These are phyloP conservation scores for Phoebastria nigripes DNA, from an alignment of 2,797 vertebrate species.

Conservation along the genomic window DNA sequence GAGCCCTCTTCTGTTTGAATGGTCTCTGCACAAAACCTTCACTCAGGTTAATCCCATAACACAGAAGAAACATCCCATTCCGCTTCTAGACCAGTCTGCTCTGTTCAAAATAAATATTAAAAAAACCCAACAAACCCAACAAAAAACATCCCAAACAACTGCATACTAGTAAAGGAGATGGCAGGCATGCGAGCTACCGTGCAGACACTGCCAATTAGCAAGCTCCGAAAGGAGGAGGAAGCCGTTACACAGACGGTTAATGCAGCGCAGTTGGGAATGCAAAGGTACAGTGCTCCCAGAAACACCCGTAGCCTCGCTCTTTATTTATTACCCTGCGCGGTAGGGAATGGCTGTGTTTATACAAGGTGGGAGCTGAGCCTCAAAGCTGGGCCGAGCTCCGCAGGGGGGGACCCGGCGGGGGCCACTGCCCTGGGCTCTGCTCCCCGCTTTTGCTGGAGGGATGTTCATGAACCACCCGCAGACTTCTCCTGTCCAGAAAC, in stretches of 20 bases:
- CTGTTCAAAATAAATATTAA: neutral
- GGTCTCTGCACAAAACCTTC: neutral
- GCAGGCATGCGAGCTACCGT: rapidly evolving
- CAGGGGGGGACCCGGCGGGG: neutral
- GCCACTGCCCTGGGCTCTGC: neutral
- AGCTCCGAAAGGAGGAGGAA: neutral
- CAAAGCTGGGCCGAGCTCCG: neutral
- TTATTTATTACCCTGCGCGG: conserved; percentile 30
- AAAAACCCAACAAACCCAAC: neutral
- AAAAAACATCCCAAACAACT: rapidly evolving
- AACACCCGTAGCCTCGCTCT: neutral
- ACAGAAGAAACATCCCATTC: neutral
- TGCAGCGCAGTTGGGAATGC: neutral
- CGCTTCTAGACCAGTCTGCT: neutral
- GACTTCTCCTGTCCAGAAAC: conserved; percentile 63
- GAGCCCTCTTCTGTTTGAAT: neutral
- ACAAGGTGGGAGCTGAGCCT: conserved; percentile 45
- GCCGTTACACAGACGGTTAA: neutral
- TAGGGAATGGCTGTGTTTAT: conserved; percentile 55
- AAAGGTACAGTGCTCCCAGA: neutral
- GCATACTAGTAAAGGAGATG: rapidly evolving
- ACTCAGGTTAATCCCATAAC: neutral
- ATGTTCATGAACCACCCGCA: conserved; percentile 65
- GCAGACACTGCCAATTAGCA: rapidly evolving
- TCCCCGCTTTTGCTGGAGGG: neutral